Conservation (phyloP, 1,140 invertebrate species). For the Macrostomum lignano region DNA sequence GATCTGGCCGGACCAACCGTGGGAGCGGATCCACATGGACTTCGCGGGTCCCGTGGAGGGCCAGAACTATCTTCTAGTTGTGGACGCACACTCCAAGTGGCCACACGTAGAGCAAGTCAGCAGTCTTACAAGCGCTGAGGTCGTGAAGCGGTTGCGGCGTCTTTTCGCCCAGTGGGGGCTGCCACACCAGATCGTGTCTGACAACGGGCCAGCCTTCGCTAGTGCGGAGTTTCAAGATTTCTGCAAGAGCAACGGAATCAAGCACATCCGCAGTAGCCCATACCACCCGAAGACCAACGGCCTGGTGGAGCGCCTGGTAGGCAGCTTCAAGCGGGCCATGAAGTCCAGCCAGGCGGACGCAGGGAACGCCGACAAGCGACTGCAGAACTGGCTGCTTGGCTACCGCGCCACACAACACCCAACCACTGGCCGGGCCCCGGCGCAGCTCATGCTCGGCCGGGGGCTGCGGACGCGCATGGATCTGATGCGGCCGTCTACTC, state of each 20-base stretch:
- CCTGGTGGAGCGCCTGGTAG: slow-evolving; percentile 14
- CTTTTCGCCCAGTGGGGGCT: slow-evolving; percentile 10
- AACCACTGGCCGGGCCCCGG: too few relatives aligned
- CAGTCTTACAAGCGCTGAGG: slow-evolving; percentile 6
- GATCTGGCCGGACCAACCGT: slow-evolving; percentile 17
- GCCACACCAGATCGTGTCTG: slow-evolving; percentile 9
- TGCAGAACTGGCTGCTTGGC: too few relatives aligned
- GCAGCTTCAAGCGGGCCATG: too few relatives aligned
- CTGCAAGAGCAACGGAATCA: slow-evolving; percentile 8
- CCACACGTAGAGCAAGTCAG: slow-evolving; percentile 23
- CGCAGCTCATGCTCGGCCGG: too few relatives aligned
- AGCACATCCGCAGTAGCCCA: slow-evolving; percentile 10
- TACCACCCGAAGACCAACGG: slow-evolving; percentile 17
- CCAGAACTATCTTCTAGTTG: slow-evolving; percentile 21
- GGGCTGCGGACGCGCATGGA: too few relatives aligned
- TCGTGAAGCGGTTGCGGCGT: slow-evolving; percentile 9
- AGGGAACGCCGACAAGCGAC: too few relatives aligned
- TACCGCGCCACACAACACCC: too few relatives aligned
- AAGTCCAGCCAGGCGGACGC: too few relatives aligned
- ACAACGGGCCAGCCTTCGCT: slow-evolving; percentile 10
- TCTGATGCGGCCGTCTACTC: too few relatives aligned
- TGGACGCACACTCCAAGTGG: slow-evolving; percentile 28
- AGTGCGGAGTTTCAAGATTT: slow-evolving; percentile 8
- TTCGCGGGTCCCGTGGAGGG: slow-evolving; percentile 21
- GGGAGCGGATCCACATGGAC: slow-evolving; percentile 27